These are phyloP conservation scores for Agrypnia vestita DNA, from an alignment of 1,140 invertebrate genomes.

Conservation along the genomic window DNA sequence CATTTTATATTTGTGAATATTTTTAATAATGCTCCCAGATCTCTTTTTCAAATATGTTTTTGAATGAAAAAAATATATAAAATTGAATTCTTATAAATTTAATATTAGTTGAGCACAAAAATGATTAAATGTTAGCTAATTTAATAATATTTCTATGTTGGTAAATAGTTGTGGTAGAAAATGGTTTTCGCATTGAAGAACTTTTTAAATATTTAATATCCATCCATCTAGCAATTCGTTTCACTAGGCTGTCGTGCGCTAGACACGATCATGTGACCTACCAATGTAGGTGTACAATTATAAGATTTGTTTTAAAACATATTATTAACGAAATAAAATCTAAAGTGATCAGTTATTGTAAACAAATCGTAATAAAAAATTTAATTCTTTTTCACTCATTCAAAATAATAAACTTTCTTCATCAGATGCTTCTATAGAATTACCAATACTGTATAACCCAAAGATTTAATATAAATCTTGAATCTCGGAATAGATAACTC, in stretches of 20 bases:
- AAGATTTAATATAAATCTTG: slow-evolving; percentile 4
- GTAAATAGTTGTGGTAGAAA: slow-evolving; percentile 25
- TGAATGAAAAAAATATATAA: slow-evolving; percentile 2
- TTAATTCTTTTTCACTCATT: no score
- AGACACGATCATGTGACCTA: no score
- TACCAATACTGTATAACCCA: not conserved
- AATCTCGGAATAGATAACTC: slow-evolving; percentile 32
- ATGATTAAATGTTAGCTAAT: no score
- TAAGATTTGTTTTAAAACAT: no score
- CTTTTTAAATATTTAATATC: not conserved
- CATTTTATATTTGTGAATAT: not conserved
- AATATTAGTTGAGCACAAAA: no score
- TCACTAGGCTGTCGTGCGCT: no score
- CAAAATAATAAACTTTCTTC: no score
- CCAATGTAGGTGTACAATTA: no score
- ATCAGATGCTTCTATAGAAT: not conserved
- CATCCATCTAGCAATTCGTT: no score
- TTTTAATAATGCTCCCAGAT: slow-evolving; percentile 6
- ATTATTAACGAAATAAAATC: no score
- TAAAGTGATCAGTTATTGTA: no score
- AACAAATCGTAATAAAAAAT: no score
- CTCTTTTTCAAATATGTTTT: slow-evolving; percentile 8
- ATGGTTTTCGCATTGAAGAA: not conserved
- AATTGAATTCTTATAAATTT: not conserved
- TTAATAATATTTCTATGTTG: not conserved